phyloP scores from a whole-genome alignment of 2,797 vertebrate species.

The Clarias platycephalus region DNA sequence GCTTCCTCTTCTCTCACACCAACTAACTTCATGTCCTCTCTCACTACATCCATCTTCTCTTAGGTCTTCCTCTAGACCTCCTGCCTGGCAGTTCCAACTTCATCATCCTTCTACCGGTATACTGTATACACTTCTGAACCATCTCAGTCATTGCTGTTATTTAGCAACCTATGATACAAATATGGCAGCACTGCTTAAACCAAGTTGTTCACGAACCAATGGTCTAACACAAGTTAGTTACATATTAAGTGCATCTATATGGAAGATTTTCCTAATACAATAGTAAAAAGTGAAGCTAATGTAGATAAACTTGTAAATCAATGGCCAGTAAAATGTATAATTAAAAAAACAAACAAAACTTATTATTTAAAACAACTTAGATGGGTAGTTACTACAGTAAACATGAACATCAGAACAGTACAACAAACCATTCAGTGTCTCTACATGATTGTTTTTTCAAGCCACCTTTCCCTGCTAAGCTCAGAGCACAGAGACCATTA shows the following conservation, averaged over 20 bases:
- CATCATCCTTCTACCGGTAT: too few relatives aligned
- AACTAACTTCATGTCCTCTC: too few relatives aligned
- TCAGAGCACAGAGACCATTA: constrained; percentile 16
- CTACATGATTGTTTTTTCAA: neutral
- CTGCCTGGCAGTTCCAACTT: too few relatives aligned
- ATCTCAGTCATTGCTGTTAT: neutral
- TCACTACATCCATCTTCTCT: too few relatives aligned
- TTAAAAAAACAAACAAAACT: neutral
- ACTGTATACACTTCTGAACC: too few relatives aligned
- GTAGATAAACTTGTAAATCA: neutral
- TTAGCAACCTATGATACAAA: neutral
- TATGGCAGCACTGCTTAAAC: neutral
- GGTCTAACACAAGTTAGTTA: neutral
- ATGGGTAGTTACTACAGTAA: neutral
- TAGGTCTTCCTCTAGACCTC: too few relatives aligned
- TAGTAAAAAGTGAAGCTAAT: neutral
- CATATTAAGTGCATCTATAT: constrained; percentile 5
- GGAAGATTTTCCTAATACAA: neutral
- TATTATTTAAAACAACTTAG: neutral
- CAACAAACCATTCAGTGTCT: constrained; percentile 14
- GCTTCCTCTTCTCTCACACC: too few relatives aligned
- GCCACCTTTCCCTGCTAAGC: constrained; percentile 7
- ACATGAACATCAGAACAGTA: neutral
- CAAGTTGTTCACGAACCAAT: neutral
- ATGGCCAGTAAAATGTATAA: neutral